Conservation (phyloP, 2,113 vertebrate genomes). For the Ariopsis seemanni region DNA sequence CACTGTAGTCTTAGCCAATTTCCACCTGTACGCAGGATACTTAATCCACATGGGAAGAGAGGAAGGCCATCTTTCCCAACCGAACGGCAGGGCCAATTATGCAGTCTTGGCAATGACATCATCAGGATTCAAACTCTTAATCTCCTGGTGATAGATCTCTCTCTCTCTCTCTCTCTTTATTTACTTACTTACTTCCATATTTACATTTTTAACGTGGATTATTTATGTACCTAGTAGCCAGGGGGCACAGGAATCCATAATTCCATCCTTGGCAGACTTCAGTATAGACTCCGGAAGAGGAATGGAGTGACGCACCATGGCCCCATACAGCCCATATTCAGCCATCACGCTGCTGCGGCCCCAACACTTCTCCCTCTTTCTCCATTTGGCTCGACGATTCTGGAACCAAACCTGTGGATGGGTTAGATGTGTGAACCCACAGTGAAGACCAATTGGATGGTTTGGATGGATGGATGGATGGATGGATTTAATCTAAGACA, state of each 20-base stretch:
- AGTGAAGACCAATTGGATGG: background rate
- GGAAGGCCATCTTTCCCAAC: background rate
- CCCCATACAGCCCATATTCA: conserved; percentile 93
- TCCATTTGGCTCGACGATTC: conserved; percentile 97
- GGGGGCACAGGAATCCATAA: conserved; percentile 99
- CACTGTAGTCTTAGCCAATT: background rate
- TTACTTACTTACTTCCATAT: background rate
- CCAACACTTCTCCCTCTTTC: conserved; percentile 99
- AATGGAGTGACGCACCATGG: conserved; percentile 98
- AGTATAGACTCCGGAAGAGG: conserved; percentile 97
- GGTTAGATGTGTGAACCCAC: background rate
- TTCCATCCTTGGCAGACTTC: conserved; percentile 97
- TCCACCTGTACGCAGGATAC: background rate
- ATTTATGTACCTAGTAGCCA: conserved; percentile 92
- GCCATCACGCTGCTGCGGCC: conserved; percentile 99
- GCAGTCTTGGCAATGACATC: background rate
- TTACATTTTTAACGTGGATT: background rate
- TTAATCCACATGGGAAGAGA: background rate
- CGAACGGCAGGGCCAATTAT: background rate
- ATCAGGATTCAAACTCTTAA: background rate
- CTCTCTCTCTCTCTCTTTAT: too few species aligned
- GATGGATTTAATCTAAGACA: background rate
- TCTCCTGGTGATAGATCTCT: background rate
- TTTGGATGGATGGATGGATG: background rate
- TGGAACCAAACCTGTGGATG: conserved; percentile 93